Conservation (phyloP, 2,797 vertebrate species). For the Ataeniobius toweri region DNA sequence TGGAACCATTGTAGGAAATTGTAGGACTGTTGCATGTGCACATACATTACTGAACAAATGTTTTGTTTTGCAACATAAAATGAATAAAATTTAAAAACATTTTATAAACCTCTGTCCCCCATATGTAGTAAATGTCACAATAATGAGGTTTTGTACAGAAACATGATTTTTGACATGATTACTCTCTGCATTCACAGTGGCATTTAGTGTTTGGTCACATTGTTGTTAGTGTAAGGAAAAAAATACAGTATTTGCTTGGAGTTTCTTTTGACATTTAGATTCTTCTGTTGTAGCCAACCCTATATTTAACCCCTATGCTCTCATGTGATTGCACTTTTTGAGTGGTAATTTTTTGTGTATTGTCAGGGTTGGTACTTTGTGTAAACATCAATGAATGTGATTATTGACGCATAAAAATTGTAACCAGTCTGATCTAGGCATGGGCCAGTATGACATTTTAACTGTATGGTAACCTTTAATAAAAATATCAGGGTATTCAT, state of each 20-base stretch:
- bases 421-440: slow-evolving; percentile 1
- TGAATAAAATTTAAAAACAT: neutral
- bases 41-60: slow-evolving; percentile 1
- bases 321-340: neutral
- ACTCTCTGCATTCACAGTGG: neutral
- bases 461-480: neutral
- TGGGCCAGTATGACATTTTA: neutral
- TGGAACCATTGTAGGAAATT: neutral
- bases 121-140: neutral
- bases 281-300: neutral
- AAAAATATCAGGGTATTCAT: neutral
- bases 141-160: neutral
- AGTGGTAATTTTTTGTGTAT: neutral
- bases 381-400: neutral
- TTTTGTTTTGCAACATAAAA: neutral
- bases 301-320: neutral
- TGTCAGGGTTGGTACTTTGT: neutral
- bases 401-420: neutral
- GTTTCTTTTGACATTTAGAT: neutral
- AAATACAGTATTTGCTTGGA: neutral
- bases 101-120: neutral
- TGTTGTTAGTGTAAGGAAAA: neutral
- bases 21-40: neutral
- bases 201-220: neutral
- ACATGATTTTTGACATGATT: neutral